These are phyloP conservation scores for Capra hircus DNA, from an alignment of 2,113 vertebrate species.

Conservation along the genomic window DNA sequence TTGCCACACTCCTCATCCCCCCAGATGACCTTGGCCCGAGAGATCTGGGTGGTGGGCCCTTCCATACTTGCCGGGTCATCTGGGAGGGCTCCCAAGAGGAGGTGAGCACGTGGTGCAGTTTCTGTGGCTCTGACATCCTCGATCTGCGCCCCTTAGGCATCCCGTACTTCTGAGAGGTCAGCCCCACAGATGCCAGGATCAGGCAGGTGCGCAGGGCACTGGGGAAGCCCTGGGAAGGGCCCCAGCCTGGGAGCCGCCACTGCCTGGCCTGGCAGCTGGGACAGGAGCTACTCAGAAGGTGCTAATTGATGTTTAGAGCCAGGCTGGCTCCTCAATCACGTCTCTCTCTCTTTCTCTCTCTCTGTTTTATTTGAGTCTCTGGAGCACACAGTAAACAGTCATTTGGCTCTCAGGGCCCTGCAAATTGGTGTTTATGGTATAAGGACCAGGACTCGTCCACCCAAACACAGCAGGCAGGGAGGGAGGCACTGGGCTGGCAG, in stretches of 20 bases:
- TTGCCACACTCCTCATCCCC: neutral
- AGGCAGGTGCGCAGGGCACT: neutral
- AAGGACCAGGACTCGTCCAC: slow-evolving; percentile 53
- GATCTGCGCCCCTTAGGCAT: neutral
- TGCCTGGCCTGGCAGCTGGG: slow-evolving; percentile 14
- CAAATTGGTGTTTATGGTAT: slow-evolving; percentile 76
- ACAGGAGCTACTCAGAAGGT: slow-evolving; percentile 53
- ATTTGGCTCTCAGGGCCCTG: slow-evolving; percentile 69
- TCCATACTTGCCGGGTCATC: neutral
- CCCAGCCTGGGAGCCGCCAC: neutral
- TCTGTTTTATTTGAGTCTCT: neutral
- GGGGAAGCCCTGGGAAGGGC: neutral
- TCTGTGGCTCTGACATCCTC: neutral
- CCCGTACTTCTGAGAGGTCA: neutral
- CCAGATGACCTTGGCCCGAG: neutral
- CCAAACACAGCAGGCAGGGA: slow-evolving; percentile 29
- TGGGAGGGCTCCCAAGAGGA: neutral
- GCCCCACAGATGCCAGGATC: neutral
- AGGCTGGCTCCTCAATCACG: slow-evolving; percentile 2
- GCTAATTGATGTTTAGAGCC: slow-evolving; percentile 72
- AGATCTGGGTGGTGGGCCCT: neutral
- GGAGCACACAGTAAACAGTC: slow-evolving; percentile 68
- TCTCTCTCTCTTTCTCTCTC: neutral
- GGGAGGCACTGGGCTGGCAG: neutral
- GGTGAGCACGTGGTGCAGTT: neutral